Evolutionary conservation across 2,888 invertebrate genomes (phyloP), one percentile per base, ranked within the genome.

Genomic region (Tachina grossa): DNA sequence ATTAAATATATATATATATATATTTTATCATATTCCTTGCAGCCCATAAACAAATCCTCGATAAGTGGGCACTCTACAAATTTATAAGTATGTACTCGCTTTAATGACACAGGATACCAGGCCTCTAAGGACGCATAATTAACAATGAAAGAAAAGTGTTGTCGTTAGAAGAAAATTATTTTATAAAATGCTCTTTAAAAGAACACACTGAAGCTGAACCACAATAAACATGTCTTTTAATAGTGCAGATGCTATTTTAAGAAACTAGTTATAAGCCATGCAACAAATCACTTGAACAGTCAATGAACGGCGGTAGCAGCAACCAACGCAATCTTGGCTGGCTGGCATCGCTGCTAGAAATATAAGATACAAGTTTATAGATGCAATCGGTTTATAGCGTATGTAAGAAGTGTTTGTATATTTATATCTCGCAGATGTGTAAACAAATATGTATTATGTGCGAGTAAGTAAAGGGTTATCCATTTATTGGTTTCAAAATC

Each of bases 81-180:
- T n/a, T 53, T 53, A 53, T 11, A 31, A 57, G 19, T 8, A 57
- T 39, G 9, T 31, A 57, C 13, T 57, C 31, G 9, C 61, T 63
- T 43, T 19, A 11, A 63, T 13, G 11, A n/a, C 16, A 63, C 43
- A 9, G 41, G 3, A 45, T 47, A 39, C n/a, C 41, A 16, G 3
- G 10, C 2, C 75, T 1, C 19, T 41, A 69, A 45, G 51, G 41
- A 75, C 57, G 51, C n/a, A 16, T 72, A 45, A 57, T 53, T 72
- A 59, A 72, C 47, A 49, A 31, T 8, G 16, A 68, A 43, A 76
- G 53, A 77, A 71, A 69, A 61, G 81, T 51, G 55, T 68, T 84
- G 77, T 69, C 74, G 68, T 63, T 81, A 53, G 74, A 45, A 45
- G 68, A 63, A 74, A 49, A 66, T 51, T 41, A 77, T 71, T 59